Conservation (phyloP, 2,888 invertebrate genomes). For the Bedellia somnulentella region DNA sequence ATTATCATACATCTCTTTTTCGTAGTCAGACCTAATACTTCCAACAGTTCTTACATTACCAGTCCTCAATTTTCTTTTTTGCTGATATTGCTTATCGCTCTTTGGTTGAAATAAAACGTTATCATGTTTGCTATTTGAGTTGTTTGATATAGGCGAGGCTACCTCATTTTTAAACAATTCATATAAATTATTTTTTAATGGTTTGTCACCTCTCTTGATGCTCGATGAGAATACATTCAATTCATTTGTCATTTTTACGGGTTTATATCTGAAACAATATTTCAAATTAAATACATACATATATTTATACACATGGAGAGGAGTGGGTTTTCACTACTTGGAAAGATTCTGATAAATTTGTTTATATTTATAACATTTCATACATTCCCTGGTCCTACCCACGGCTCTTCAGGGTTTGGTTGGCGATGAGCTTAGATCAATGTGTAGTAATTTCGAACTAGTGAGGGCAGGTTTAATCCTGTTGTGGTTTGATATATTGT, state of each 20-base stretch:
- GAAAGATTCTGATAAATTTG: too few relatives aligned
- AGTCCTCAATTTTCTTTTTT: slow-evolving; percentile 23
- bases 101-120: slow-evolving; percentile 26
- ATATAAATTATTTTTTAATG: slow-evolving; percentile 24
- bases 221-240: slow-evolving; percentile 28
- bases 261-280: slow-evolving; percentile 15
- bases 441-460: too few relatives aligned
- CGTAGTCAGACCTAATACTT: slow-evolving; percentile 32
- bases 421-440: too few relatives aligned
- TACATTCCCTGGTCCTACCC: too few relatives aligned
- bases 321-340: too few relatives aligned
- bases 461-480: too few relatives aligned
- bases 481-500: too few relatives aligned
- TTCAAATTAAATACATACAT: too few relatives aligned
- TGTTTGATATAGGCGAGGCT: slow-evolving; percentile 19
- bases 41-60: slow-evolving; percentile 41
- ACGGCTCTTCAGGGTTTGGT: too few relatives aligned
- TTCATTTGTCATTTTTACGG: slow-evolving; percentile 18
- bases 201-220: slow-evolving; percentile 22
- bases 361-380: too few relatives aligned
- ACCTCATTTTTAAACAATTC: slow-evolving; percentile 25
- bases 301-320: too few relatives aligned
- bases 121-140: slow-evolving; percentile 10
- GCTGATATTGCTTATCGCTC: slow-evolving; percentile 28
- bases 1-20: slow-evolving; percentile 27